A percentile compares a stretch with the other conserved stretches of the same genome.
Evolutionary conservation across 2,113 vertebrate species (phyloP).

Genomic region (Bubo scandiacus): DNA sequence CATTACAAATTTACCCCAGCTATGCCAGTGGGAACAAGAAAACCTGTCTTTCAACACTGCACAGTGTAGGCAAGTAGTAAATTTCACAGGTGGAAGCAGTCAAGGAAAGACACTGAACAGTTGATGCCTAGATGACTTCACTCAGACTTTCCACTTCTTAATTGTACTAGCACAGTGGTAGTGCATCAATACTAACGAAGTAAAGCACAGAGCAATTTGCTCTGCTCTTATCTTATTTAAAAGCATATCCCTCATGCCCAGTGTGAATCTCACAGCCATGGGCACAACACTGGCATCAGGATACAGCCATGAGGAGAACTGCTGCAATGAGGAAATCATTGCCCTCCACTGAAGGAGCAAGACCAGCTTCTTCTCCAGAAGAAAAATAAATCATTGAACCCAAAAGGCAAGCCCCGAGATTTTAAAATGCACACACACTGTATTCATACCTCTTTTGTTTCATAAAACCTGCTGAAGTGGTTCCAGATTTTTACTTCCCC

Average conservation of each 20-base stretch:
- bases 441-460: not conserved
- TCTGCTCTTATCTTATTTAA: not conserved
- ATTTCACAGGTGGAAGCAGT: not conserved
- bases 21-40: not conserved
- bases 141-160: not conserved
- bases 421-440: not conserved
- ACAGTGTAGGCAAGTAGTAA: not conserved
- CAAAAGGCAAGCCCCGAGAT: not conserved
- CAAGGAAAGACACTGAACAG: not conserved
- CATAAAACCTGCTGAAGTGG: not conserved
- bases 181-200: not conserved
- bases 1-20: not conserved
- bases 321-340: not conserved
- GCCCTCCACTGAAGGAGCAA: not conserved
- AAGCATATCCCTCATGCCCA: not conserved
- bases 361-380: not conserved
- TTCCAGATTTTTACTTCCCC: not conserved
- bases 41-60: not conserved
- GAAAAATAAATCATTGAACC: not conserved
- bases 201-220: not conserved
- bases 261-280: not conserved
- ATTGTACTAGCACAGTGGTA: not conserved
- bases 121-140: not conserved
- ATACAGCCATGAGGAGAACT: fast-evolving
- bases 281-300: not conserved